Percentiles rank a stretch among this genome's conserved stretches.
phyloP scores from a whole-genome alignment of 2,113 vertebrate genomes.

The Alethe diademata region DNA sequence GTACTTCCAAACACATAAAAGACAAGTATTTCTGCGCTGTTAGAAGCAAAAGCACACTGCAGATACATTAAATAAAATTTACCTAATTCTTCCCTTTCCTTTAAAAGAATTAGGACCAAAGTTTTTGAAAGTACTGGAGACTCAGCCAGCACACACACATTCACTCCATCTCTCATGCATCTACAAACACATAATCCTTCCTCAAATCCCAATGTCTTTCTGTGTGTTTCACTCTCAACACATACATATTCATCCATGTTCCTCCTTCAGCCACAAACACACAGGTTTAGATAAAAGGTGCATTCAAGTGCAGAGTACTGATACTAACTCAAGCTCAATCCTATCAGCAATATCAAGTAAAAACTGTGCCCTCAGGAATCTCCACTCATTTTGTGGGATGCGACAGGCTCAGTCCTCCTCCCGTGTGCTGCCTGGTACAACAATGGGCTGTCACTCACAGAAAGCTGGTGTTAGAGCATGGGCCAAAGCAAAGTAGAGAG shows the following conservation, averaged over 20 bases:
- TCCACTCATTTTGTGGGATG: not conserved
- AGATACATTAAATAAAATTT: slow-evolving; percentile 4
- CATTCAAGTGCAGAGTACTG: slow-evolving; percentile 45
- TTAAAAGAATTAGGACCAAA: not conserved
- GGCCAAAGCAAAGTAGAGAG: not conserved
- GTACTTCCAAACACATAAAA: not conserved
- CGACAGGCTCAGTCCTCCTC: not conserved
- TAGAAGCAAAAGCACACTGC: not conserved
- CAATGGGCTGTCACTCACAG: not conserved
- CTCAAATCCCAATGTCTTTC: not conserved
- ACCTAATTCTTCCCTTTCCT: not conserved
- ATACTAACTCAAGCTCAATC: not conserved
- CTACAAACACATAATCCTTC: not conserved
- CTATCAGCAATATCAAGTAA: not conserved
- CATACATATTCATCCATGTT: not conserved
- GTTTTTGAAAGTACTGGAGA: not conserved
- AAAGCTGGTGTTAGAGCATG: not conserved
- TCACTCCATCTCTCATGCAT: not conserved
- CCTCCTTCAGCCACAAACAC: not conserved
- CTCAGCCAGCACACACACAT: not conserved
- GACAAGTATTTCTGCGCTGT: not conserved
- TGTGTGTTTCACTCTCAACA: not conserved
- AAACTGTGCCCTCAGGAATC: not conserved
- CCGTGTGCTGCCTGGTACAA: not conserved
- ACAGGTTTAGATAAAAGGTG: slow-evolving; percentile 24